Percentiles rank a stretch among this genome's conserved stretches.
Conservation (phyloP, 2,113 vertebrate genomes). For the Aplodontia rufa region DNA sequence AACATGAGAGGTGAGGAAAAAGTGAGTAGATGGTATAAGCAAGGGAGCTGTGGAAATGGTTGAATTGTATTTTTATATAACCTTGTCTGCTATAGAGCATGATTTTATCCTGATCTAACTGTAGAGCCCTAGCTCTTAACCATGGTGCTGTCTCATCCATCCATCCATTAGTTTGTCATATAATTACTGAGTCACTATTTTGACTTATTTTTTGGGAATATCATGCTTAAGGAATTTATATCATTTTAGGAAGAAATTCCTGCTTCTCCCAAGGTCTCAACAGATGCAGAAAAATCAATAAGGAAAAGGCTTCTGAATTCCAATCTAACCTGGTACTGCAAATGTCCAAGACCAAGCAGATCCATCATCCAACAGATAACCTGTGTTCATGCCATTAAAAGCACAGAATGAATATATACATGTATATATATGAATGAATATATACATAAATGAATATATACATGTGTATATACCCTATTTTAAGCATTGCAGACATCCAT, state of each 20-base stretch:
- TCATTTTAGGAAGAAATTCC: neutral
- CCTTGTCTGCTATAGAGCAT: neutral
- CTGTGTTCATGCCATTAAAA: neutral
- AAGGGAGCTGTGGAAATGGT: neutral
- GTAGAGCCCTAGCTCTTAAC: neutral
- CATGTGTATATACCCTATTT: too few species aligned
- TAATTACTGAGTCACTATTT: neutral
- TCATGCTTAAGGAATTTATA: neutral
- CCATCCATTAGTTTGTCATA: neutral
- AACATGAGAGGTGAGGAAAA: neutral
- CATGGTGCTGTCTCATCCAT: neutral
- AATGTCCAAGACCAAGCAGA: neutral
- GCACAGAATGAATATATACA: neutral
- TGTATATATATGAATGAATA: neutral
- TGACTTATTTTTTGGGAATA: neutral
- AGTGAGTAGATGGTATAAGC: neutral
- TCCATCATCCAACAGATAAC: neutral
- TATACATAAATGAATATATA: neutral
- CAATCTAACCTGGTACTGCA: neutral
- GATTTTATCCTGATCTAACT: neutral
- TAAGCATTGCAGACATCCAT: neutral
- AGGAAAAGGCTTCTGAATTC: neutral
- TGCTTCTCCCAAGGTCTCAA: neutral
- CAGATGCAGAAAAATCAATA: neutral
- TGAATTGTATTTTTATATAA: neutral